These are phyloP conservation scores for Lepidochrysops patricia DNA, from an alignment of 2,888 invertebrate genomes.

Conservation along the genomic window DNA sequence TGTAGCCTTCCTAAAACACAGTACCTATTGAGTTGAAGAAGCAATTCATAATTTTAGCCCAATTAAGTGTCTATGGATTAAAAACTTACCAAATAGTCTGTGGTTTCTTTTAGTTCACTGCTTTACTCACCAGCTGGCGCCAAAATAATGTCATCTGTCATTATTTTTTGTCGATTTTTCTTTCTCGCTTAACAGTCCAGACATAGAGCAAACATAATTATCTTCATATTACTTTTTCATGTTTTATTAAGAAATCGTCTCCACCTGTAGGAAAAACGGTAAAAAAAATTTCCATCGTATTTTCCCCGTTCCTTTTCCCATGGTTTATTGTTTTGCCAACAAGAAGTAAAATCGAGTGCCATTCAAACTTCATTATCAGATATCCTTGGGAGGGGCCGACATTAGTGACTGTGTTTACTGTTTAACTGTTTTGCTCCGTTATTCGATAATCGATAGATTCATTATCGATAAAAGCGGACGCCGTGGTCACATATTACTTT, in stretches of 20 bases:
- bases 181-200: background rate
- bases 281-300: background rate
- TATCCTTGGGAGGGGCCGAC: conserved; percentile 20
- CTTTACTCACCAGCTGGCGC: too few relatives aligned
- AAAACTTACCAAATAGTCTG: too few relatives aligned
- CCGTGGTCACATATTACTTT: background rate
- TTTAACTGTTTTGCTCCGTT: background rate
- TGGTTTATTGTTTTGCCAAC: conserved; percentile 47
- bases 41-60: too few relatives aligned
- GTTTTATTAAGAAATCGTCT: background rate
- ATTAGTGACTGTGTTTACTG: conserved; percentile 12
- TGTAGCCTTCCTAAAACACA: too few relatives aligned
- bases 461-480: background rate
- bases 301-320: conserved; percentile 14
- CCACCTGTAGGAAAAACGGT: background rate
- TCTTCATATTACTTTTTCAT: background rate
- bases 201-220: background rate
- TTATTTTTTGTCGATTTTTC: background rate
- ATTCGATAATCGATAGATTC: background rate
- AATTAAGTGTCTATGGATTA: too few relatives aligned
- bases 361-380: conserved; percentile 34
- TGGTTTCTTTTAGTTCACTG: too few relatives aligned
- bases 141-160: too few relatives aligned
- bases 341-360: conserved; percentile 42
- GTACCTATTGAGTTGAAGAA: too few relatives aligned